Evolutionary conservation across 1,140 invertebrate genomes (phyloP).

Genomic region (Diachasmimorpha longicaudata): DNA sequence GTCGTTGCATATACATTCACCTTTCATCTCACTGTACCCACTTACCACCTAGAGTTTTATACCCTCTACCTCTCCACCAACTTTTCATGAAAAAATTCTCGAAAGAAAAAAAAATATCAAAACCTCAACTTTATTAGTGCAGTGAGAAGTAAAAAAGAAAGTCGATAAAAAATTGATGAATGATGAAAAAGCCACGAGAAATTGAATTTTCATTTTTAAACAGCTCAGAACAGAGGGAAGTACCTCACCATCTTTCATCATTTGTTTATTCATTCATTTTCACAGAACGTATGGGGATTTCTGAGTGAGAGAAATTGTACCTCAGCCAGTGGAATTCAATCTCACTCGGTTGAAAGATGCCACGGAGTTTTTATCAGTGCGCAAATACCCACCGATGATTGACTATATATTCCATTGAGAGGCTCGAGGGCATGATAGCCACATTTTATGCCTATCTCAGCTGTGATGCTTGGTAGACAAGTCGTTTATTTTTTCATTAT

Average conservation of each 20-base stretch:
- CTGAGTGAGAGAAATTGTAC: neutral
- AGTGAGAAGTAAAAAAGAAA: neutral
- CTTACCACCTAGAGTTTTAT: neutral
- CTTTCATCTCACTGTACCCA: neutral
- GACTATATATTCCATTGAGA: constrained; percentile 4
- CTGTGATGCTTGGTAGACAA: neutral
- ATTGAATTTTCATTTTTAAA: constrained; percentile 13
- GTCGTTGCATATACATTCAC: neutral
- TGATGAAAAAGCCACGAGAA: neutral
- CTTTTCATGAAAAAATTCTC: neutral
- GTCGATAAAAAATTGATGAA: neutral
- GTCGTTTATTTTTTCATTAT: neutral
- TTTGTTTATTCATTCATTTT: neutral
- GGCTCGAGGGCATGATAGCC: neutral
- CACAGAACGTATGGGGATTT: neutral
- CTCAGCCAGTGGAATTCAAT: neutral
- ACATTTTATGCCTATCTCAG: neutral
- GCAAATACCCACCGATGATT: constrained; percentile 4
- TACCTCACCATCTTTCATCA: neutral
- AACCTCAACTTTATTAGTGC: neutral
- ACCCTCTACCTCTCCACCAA: too few species aligned
- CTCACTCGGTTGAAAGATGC: neutral
- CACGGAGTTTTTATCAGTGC: neutral
- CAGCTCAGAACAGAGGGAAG: neutral
- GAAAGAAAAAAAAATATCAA: neutral